Evolutionary conservation across 2,888 invertebrate species (phyloP).

Genomic region (Deroplatys truncata): DNA sequence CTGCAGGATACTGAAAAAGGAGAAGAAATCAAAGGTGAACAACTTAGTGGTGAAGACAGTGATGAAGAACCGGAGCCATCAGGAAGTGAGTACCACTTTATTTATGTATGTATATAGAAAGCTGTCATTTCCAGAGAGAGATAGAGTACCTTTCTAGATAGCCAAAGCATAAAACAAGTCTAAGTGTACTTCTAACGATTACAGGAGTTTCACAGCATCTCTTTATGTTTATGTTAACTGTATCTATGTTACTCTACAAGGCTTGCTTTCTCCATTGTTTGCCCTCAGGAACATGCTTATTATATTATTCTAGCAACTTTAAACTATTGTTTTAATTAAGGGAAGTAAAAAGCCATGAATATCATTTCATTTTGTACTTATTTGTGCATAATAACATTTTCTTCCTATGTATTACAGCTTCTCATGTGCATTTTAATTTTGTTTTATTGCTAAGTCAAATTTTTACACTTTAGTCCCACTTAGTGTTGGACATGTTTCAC

Average conservation of each 20-base stretch:
- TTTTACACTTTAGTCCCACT: too few relatives aligned
- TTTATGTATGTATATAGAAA: background rate
- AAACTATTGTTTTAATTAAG: background rate
- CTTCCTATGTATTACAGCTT: background rate
- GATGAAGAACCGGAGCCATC: slow-evolving; percentile 33
- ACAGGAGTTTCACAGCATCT: too few relatives aligned
- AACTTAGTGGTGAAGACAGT: background rate
- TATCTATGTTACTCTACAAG: too few relatives aligned
- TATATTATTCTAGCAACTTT: background rate
- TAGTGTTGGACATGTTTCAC: too few relatives aligned
- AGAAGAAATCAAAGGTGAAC: background rate
- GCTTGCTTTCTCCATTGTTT: too few relatives aligned
- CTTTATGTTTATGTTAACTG: too few relatives aligned
- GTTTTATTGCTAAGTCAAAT: background rate
- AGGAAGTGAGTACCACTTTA: slow-evolving; percentile 32
- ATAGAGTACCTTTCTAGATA: too few relatives aligned
- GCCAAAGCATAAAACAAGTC: too few relatives aligned
- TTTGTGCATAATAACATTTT: background rate
- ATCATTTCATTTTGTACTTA: background rate
- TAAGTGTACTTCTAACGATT: too few relatives aligned
- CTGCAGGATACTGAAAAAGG: background rate
- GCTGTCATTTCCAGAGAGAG: too few relatives aligned
- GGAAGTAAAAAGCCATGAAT: background rate
- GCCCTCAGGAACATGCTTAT: too few relatives aligned
- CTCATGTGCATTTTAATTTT: background rate